Evolutionary conservation across 2,888 invertebrate species (phyloP).

Genomic region (Agrypnus murinus): DNA sequence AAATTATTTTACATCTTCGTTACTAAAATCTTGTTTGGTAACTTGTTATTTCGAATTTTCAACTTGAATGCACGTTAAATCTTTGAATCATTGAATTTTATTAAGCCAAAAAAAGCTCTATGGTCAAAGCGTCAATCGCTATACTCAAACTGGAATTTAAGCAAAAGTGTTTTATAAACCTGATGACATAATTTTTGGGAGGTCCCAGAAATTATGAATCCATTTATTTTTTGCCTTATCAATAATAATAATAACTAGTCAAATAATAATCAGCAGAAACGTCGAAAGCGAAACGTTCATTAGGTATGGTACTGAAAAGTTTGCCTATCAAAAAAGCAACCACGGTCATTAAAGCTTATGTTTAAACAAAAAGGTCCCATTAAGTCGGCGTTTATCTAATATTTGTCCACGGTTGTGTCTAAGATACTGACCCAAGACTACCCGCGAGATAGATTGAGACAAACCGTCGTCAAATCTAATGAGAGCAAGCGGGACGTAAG

Average conservation of each 20-base stretch:
- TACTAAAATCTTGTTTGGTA: no score
- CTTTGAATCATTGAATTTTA: no score
- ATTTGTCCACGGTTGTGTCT: constrained; percentile 70
- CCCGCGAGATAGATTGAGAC: constrained; percentile 61
- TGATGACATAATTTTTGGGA: constrained; percentile 23
- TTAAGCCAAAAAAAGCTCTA: no score
- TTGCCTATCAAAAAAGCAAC: constrained; percentile 59
- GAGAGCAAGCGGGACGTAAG: constrained; percentile 48
- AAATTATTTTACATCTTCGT: no score
- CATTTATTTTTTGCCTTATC: constrained; percentile 15
- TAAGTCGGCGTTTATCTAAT: constrained; percentile 70
- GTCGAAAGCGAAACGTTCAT: constrained; percentile 43
- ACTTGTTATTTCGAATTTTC: no score
- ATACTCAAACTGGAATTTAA: background rate
- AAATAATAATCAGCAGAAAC: constrained; percentile 30
- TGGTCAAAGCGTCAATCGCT: no score
- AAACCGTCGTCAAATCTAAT: constrained; percentile 46
- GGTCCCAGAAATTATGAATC: constrained; percentile 21
- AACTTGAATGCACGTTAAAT: no score
- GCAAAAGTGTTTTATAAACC: constrained; percentile 26
- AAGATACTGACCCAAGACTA: constrained; percentile 62
- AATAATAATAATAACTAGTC: background rate
- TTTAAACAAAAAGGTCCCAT: constrained; percentile 70
- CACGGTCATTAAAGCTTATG: constrained; percentile 68
- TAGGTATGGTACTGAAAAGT: constrained; percentile 40